These are phyloP conservation scores for Pheosia tremula DNA, from an alignment of 2,888 invertebrate genomes.

Conservation along the genomic window DNA sequence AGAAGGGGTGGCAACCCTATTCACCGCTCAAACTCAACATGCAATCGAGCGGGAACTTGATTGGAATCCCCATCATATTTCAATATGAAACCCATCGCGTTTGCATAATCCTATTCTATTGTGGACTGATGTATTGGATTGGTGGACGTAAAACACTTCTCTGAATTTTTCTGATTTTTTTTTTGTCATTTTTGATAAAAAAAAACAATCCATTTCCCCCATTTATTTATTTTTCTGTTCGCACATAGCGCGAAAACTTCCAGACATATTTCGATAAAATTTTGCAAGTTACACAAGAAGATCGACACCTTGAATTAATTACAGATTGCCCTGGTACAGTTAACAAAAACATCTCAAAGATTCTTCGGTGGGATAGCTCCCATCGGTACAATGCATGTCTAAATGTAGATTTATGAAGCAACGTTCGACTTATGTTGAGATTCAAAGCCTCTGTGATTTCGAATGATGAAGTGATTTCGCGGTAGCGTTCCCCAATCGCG, in stretches of 20 bases:
- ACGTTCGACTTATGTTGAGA: neutral
- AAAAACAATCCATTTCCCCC: too few relatives aligned
- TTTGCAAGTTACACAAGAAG: too few relatives aligned
- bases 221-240: too few relatives aligned
- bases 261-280: too few relatives aligned
- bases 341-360: too few relatives aligned
- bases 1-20: neutral
- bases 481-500: slow-evolving; percentile 5
- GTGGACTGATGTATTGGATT: neutral
- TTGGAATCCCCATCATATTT: slow-evolving; percentile 24
- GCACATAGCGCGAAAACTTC: too few relatives aligned
- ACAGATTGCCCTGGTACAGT: too few relatives aligned
- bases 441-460: neutral
- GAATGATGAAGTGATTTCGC: neutral
- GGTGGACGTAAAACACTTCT: neutral
- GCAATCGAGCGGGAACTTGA: slow-evolving; percentile 26
- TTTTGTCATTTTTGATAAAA: too few relatives aligned
- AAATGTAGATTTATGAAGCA: neutral
- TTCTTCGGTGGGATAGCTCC: too few relatives aligned
- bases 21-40: neutral
- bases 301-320: too few relatives aligned
- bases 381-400: neutral
- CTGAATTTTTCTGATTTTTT: too few relatives aligned
- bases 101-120: neutral
- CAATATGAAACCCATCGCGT: slow-evolving; percentile 10